Base-by-base conservation (phyloP, 2,113 vertebrate species). In the Tylochromis polylepis region DNA sequence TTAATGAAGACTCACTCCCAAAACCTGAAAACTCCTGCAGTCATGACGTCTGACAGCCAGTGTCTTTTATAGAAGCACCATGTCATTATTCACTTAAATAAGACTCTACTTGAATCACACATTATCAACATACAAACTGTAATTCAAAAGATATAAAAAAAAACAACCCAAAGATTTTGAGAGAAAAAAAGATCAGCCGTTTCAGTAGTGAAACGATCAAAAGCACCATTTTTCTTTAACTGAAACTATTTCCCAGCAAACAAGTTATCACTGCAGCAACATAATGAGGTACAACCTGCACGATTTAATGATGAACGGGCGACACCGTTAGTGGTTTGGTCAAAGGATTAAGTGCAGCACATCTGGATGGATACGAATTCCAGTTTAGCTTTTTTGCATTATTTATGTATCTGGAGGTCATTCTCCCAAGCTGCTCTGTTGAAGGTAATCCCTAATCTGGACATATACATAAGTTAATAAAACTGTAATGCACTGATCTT, bases 171-270 rank as follows among this genome's bases (percentile, higher is more conserved):
- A 31, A 31, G 81, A 82, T 79, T 72, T 59, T 79, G 14, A 67
- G 77, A 80, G 53, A 78, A n/a, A 82, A 31, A 53, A 77, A 77
- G 27, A 77, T 14, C 43, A 12, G 79, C 18, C 81, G 67, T 89
- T 83, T 86, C 87, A 92, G 90, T 88, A 81, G 84, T 62, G 81
- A 15, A 85, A 4, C 6, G 14, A 49, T 38, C 36, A 86, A 89
- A 87, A 94, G 90, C 94, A 93, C 92, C 85, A 89, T 82, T 87
- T 83, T 22, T 86, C 46, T 51, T 51, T 29, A 67, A 53, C 22
- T 85, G 59, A 89, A 93, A 85, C 55, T 41, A 38, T 38, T 85
- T 55, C 6, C 34, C 36, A 49, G 22, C 3, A 49, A 58, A 86
- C 18, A 84, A n/a, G 41, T 75, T 22, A 57, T 41, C 38, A 79